Conservation (phyloP, 2,113 vertebrate species). For the Xyliphius kryptos region DNA sequence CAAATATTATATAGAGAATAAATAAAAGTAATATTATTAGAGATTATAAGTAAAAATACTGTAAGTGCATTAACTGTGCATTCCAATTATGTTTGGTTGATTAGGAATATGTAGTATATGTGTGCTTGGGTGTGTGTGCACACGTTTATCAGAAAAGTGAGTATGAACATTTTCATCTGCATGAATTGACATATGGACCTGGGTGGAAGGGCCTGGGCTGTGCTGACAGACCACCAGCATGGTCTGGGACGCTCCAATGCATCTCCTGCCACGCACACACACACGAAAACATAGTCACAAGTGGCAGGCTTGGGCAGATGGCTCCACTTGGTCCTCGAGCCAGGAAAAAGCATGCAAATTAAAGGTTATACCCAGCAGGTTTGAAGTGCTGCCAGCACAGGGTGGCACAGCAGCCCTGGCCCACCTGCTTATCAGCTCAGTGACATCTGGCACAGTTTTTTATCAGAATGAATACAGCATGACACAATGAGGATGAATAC, state of each 20-base stretch:
- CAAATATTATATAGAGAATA: too few species aligned
- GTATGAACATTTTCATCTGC: constrained; percentile 69
- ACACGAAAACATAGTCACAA: constrained; percentile 55
- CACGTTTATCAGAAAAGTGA: too few species aligned
- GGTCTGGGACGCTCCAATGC: constrained; percentile 62
- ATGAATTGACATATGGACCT: constrained; percentile 80
- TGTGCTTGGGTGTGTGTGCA: constrained; percentile 45
- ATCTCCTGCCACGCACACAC: constrained; percentile 57
- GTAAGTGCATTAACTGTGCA: too few species aligned
- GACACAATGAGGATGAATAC: constrained; percentile 72
- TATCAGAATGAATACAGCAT: constrained; percentile 82
- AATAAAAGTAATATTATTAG: too few species aligned
- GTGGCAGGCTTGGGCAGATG: constrained; percentile 86
- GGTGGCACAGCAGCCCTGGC: constrained; percentile 83
- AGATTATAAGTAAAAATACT: too few species aligned
- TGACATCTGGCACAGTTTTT: constrained; percentile 93
- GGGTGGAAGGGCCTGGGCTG: constrained; percentile 75
- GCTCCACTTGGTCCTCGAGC: constrained; percentile 83
- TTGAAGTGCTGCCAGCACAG: constrained; percentile 94
- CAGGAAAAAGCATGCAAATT: constrained; percentile 98
- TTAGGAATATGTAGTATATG: background rate
- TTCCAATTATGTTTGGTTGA: too few species aligned
- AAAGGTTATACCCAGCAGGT: constrained; percentile 99
- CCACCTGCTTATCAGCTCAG: constrained; percentile 97
- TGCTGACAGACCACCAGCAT: constrained; percentile 79